Conservation (phyloP, 1,140 invertebrate species). For the Gryon sp. region DNA sequence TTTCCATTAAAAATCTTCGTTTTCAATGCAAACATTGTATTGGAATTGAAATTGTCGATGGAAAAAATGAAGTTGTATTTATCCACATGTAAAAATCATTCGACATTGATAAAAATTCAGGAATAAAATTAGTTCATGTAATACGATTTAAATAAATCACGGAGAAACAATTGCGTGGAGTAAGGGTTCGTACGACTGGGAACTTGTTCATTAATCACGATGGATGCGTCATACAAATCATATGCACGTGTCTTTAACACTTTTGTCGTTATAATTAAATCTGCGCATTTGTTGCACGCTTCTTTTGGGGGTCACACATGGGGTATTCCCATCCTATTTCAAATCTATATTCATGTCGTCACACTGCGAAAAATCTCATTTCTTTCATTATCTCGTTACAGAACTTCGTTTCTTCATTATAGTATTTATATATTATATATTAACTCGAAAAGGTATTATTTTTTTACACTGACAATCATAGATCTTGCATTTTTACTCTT, state of each 20-base stretch:
- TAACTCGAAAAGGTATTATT: too few species aligned
- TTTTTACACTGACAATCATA: too few species aligned
- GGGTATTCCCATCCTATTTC: slow-evolving; percentile 28
- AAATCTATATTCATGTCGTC: slow-evolving; percentile 20
- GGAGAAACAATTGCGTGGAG: slow-evolving; percentile 29
- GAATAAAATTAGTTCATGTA: slow-evolving; percentile 3
- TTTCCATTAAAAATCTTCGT: too few species aligned
- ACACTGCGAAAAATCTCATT: slow-evolving; percentile 34
- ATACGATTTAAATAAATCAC: slow-evolving; percentile 31
- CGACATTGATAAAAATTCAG: slow-evolving; percentile 15
- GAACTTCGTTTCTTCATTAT: too few species aligned
- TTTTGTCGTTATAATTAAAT: slow-evolving; percentile 59
- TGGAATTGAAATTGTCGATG: background rate
- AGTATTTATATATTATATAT: too few species aligned
- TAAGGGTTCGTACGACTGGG: slow-evolving; percentile 34
- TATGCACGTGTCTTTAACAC: slow-evolving; percentile 60
- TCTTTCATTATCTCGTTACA: too few species aligned
- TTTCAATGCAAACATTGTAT: too few species aligned
- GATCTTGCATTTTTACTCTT: too few species aligned
- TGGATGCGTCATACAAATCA: slow-evolving; percentile 56
- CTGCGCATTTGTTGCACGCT: slow-evolving; percentile 38
- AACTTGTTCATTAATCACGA: slow-evolving; percentile 52
- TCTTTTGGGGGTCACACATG: slow-evolving; percentile 16
- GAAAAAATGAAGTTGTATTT: background rate
- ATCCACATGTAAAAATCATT: slow-evolving; percentile 11